Evolutionary conservation across 2,888 invertebrate species (phyloP).

Genomic region (Himalopsyche japonica): DNA sequence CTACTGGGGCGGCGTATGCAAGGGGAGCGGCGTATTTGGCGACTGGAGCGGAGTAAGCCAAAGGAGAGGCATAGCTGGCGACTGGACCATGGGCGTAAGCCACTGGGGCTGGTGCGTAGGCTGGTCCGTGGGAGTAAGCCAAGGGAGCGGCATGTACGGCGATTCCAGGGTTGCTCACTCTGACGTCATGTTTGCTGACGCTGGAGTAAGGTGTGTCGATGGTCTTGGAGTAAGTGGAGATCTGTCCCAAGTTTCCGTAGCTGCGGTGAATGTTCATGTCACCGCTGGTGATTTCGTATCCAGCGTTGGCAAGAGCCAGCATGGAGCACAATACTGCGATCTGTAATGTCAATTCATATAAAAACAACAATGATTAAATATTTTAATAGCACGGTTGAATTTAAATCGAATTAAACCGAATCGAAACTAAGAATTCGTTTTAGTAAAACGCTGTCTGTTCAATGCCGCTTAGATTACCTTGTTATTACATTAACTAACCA

Average conservation of each 20-base stretch:
- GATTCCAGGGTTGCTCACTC: slow-evolving; percentile 68
- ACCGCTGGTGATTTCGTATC: slow-evolving; percentile 49
- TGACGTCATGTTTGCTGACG: slow-evolving; percentile 70
- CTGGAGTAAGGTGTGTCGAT: slow-evolving; percentile 75
- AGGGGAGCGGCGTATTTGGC: slow-evolving; percentile 24
- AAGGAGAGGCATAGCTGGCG: slow-evolving; percentile 43
- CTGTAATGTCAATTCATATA: slow-evolving; percentile 21
- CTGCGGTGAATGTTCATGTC: slow-evolving; percentile 52
- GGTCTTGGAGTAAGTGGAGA: slow-evolving; percentile 70
- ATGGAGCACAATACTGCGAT: slow-evolving; percentile 41
- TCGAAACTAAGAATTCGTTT: too few relatives aligned
- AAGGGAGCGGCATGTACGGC: slow-evolving; percentile 49
- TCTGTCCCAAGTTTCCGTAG: slow-evolving; percentile 57
- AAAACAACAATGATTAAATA: too few relatives aligned
- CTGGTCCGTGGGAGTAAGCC: slow-evolving; percentile 52
- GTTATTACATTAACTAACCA: too few relatives aligned
- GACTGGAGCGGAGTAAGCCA: slow-evolving; percentile 48
- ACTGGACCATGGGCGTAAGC: slow-evolving; percentile 56
- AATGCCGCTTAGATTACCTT: too few relatives aligned
- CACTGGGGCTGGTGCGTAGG: slow-evolving; percentile 53
- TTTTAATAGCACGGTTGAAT: too few relatives aligned
- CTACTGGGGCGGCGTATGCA: slow-evolving; percentile 23
- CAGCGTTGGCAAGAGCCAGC: slow-evolving; percentile 43
- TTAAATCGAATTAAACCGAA: too few relatives aligned
- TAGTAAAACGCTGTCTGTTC: too few relatives aligned